Percentiles rank a stretch among this genome's conserved stretches.
Evolutionary conservation across 2,797 vertebrate genomes (phyloP).

Genomic region (Alosa sapidissima): DNA sequence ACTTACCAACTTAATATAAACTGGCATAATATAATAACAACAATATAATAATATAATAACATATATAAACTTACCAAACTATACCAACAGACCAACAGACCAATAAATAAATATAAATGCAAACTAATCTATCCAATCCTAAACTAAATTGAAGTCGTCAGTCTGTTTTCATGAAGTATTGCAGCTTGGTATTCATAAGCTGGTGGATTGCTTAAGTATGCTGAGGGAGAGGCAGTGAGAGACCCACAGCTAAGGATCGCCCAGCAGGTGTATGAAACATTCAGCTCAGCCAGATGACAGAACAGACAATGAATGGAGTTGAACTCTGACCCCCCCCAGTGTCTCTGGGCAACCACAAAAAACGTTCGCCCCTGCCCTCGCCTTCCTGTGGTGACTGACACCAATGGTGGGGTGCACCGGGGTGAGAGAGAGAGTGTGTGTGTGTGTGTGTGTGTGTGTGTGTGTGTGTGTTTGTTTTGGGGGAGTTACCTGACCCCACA

Average conservation of each 20-base stretch:
- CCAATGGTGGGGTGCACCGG: not conserved
- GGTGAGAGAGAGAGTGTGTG: not conserved
- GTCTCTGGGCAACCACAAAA: constrained; percentile 42
- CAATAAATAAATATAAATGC: not conserved
- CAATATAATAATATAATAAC: not conserved
- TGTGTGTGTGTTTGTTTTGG: not conserved
- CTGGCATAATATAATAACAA: not conserved
- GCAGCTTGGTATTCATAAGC: not conserved
- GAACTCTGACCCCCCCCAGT: constrained; percentile 31
- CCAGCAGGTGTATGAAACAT: constrained; percentile 47
- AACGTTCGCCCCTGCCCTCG: constrained; percentile 12
- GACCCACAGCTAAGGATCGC: constrained; percentile 26
- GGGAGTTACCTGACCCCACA: not conserved
- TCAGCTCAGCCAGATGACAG: constrained; percentile 29
- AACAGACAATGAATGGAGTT: constrained; percentile 37
- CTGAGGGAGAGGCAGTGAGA: not conserved
- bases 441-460: not conserved
- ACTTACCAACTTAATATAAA: not conserved
- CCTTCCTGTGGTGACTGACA: constrained; percentile 34
- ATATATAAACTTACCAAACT: too few relatives aligned
- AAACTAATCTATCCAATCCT: not conserved
- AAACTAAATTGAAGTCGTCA: not conserved
- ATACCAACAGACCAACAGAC: not conserved
- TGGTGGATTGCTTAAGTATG: not conserved
- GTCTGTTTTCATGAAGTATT: not conserved